phyloP scores from a whole-genome alignment of 2,113 vertebrate species.

The Python bivittatus region DNA sequence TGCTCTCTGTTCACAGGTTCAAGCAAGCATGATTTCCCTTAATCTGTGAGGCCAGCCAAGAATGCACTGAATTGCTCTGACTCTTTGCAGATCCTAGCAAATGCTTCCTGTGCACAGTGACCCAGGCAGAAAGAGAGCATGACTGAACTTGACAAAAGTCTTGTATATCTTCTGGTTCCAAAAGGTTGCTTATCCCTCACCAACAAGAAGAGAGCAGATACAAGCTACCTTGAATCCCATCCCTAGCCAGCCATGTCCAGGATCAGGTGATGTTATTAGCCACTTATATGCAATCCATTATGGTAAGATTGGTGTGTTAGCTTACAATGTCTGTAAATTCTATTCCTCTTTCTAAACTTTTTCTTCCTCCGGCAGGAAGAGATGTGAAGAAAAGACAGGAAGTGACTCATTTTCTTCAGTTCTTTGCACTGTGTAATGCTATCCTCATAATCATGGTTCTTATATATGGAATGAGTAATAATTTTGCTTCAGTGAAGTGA shows the following conservation, averaged over 20 bases:
- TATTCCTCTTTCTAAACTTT: neutral
- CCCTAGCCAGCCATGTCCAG: neutral
- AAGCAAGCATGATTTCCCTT: neutral
- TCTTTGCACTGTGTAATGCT: neutral
- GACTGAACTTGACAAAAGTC: neutral
- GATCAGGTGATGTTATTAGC: neutral
- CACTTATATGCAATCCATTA: neutral
- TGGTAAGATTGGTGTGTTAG: neutral
- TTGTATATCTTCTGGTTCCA: neutral
- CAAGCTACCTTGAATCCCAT: neutral
- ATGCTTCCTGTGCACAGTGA: neutral
- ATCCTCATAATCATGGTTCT: no score
- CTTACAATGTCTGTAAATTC: neutral
- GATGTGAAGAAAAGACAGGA: neutral
- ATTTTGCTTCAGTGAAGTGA: neutral
- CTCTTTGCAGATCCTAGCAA: neutral
- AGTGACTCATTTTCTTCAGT: neutral
- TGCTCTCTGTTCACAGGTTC: neutral
- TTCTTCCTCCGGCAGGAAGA: neutral
- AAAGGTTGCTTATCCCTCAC: neutral
- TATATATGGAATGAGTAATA: neutral
- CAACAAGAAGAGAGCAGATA: neutral
- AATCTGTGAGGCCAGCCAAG: neutral
- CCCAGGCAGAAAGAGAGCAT: neutral
- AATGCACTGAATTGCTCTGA: neutral